Percentiles rank a stretch among this genome's conserved stretches.
Evolutionary conservation across 2,888 invertebrate species (phyloP).

Genomic region (Nycteola revayana): DNA sequence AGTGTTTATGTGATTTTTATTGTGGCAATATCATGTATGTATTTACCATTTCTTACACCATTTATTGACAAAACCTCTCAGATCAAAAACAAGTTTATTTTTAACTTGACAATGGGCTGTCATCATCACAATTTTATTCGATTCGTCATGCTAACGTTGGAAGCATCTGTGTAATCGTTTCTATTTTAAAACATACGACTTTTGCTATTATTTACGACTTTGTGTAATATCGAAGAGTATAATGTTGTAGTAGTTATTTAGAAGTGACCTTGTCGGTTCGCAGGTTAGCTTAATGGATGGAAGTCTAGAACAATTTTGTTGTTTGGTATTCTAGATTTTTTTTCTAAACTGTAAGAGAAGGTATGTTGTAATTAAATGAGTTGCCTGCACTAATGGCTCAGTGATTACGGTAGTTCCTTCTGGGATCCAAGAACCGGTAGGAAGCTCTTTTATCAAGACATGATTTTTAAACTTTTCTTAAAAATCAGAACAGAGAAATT

Average conservation of each 20-base stretch:
- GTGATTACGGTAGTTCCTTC: no score
- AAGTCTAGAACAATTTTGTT: no score
- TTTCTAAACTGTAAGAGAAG: no score
- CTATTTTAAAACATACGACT: neutral
- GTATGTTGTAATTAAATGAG: no score
- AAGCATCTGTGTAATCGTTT: neutral
- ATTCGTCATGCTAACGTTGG: neutral
- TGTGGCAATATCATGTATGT: constrained; percentile 17
- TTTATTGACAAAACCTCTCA: neutral
- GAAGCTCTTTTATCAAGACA: no score
- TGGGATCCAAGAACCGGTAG: no score
- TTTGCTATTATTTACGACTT: neutral
- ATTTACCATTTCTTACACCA: constrained; percentile 1
- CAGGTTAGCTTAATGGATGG: no score
- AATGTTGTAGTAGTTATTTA: neutral
- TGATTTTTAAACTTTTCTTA: no score
- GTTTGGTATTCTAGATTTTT: no score
- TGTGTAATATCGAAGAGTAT: neutral
- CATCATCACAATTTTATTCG: neutral
- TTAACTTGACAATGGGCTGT: neutral
- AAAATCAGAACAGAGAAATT: no score
- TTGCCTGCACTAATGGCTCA: no score
- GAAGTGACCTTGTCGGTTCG: neutral
- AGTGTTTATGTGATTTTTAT: constrained; percentile 48
- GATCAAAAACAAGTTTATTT: no score